A percentile compares a stretch with the other conserved stretches of the same genome.
phyloP scores from a whole-genome alignment of 2,113 vertebrate species.

The Chloebia gouldiae region DNA sequence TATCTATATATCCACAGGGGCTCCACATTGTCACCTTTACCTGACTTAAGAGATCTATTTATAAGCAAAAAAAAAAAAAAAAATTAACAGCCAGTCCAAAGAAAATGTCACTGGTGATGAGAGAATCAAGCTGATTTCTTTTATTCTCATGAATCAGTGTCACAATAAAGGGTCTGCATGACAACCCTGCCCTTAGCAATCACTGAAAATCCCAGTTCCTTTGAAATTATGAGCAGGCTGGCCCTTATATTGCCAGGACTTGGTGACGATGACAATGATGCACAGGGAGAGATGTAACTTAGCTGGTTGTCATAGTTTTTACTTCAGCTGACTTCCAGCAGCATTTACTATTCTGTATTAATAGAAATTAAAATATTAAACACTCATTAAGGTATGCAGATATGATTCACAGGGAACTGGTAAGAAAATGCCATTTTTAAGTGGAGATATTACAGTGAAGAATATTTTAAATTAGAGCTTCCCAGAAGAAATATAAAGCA shows the following conservation, averaged over 20 bases:
- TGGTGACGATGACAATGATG: not conserved
- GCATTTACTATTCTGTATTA: slow-evolving; percentile 40
- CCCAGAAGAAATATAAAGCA: not conserved
- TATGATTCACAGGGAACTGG: not conserved
- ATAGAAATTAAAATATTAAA: slow-evolving; percentile 62
- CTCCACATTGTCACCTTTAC: not conserved
- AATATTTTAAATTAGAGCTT: not conserved
- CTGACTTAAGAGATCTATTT: slow-evolving; percentile 22
- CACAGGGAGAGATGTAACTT: not conserved
- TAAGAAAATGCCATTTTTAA: slow-evolving; percentile 33
- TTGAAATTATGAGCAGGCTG: slow-evolving; percentile 31
- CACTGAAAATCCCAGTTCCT: slow-evolving; percentile 8
- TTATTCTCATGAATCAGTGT: slow-evolving; percentile 46
- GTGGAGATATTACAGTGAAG: not conserved
- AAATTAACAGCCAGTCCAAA: slow-evolving; percentile 15
- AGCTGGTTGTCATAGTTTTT: not conserved
- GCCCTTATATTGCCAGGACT: not conserved
- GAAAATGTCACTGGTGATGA: slow-evolving; percentile 34
- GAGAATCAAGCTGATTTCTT: slow-evolving; percentile 41
- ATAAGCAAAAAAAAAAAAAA: not conserved
- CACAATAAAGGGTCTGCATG: slow-evolving; percentile 21
- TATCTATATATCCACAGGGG: not conserved
- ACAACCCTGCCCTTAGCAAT: slow-evolving; percentile 50
- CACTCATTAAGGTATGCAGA: slow-evolving; percentile 47
- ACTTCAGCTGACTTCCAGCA: slow-evolving; percentile 21